phyloP scores from a whole-genome alignment of 2,113 vertebrate genomes.

The Plecotus auritus region DNA sequence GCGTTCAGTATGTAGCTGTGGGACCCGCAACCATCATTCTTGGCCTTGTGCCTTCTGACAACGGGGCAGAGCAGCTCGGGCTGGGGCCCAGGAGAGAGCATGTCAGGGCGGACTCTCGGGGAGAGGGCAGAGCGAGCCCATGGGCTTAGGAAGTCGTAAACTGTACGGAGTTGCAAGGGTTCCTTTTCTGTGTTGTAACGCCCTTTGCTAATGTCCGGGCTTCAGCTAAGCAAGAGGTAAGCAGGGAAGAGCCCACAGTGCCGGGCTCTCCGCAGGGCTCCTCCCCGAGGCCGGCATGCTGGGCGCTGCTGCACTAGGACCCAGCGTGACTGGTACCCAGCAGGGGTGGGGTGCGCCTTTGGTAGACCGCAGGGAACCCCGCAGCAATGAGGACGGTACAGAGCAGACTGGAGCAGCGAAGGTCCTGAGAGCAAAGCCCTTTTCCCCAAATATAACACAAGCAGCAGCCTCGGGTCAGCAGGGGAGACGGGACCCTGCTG shows the following conservation, averaged over 20 bases:
- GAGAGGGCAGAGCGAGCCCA: neutral
- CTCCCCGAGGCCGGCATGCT: neutral
- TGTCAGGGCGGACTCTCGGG: neutral
- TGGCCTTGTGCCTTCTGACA: neutral
- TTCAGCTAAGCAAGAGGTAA: neutral
- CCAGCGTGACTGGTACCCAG: neutral
- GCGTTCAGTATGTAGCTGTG: too few relatives aligned
- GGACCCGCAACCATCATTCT: neutral
- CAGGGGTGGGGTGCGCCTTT: neutral
- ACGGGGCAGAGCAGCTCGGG: neutral
- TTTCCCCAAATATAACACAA: neutral
- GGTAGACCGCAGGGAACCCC: neutral
- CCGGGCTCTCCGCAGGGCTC: neutral
- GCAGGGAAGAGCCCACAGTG: neutral
- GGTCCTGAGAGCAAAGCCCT: neutral
- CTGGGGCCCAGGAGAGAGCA: neutral
- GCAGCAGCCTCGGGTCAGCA: neutral
- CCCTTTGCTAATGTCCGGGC: neutral
- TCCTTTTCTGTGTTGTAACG: neutral
- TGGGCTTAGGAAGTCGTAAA: neutral
- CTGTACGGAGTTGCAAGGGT: neutral
- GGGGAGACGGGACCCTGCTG: too few relatives aligned
- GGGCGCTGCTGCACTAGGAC: neutral
- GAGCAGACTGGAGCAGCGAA: neutral
- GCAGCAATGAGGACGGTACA: neutral